phyloP scores from a whole-genome alignment of 64 coral and sea anemone species.

The Actinia equina region DNA sequence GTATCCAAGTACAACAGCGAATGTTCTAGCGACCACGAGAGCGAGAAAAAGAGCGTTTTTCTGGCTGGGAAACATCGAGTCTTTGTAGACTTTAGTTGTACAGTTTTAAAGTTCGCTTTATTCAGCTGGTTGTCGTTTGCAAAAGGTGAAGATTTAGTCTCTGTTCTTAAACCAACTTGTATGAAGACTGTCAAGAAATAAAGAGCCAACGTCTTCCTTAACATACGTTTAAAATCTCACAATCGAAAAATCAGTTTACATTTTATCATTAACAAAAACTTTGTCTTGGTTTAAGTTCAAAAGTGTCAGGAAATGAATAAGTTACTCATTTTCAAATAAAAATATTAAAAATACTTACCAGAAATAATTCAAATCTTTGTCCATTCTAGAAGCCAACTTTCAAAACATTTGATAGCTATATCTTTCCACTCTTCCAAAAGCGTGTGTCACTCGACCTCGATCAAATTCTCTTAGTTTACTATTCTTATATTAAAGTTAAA shows the following conservation, averaged over 20 bases:
- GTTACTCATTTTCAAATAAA: neutral
- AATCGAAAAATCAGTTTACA: too few species aligned
- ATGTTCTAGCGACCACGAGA: neutral
- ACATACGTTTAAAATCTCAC: too few species aligned
- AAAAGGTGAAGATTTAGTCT: too few species aligned
- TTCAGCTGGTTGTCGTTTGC: neutral
- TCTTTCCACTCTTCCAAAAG: neutral
- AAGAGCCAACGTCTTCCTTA: too few species aligned
- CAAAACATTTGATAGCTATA: neutral
- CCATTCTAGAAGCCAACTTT: neutral
- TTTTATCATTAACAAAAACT: neutral
- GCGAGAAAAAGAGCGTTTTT: neutral
- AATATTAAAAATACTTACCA: neutral
- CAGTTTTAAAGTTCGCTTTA: neutral
- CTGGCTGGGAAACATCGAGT: neutral
- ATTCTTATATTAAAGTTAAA: neutral
- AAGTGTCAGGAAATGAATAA: neutral
- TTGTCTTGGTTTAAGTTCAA: neutral
- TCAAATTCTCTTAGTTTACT: neutral
- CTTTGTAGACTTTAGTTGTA: neutral
- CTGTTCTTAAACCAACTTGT: too few species aligned
- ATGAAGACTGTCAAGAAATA: too few species aligned
- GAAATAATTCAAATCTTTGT: neutral
- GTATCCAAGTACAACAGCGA: neutral
- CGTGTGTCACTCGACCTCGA: neutral